Base-by-base conservation (phyloP, 1,140 invertebrate genomes). In the Drosophila watanabei region DNA sequence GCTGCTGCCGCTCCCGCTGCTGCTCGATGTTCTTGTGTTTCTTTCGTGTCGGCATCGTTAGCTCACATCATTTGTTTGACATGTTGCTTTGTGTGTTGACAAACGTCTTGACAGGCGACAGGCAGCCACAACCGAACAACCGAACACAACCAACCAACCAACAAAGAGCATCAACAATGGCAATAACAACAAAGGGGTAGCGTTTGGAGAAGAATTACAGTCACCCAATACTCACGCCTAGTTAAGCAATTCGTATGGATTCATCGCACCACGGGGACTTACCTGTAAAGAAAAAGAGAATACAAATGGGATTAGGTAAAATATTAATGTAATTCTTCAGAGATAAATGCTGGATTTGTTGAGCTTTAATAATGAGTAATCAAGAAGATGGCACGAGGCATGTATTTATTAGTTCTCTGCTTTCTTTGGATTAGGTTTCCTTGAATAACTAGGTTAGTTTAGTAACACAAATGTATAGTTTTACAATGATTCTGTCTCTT, bases 61-160 rank as follows among this genome's bases (percentile, higher is more conserved):
- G 80, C 68, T 43, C 75, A 80, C 77, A 87, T 78, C 80, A 83
- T 45, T 76, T 41, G 71, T 80, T 70, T 87, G 83, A 87, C 83
- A 77, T 78, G 75, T 60, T 77, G 61, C 75, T 56, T 77, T 54
- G 62, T 89, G 75, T 89, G 81, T 88, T 88, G 85, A 89, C 86
- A 85, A 81, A 89, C 72, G 86, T 80, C 76, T 70, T 90, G 86
- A 90, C 86, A 90, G 65, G 79, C 79, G 65, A 91, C 79, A 80
- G 58, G 78, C 57, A 78, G 77, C 41, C 71, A 65, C 66, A 73
- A 72, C 68, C 54, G 54, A 56, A 73, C 48, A 46, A n/a, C n/a
- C n/a, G n/a, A n/a, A n/a, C n/a, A n/a, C n/a, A n/a, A n/a, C n/a
- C 51, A 59, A 39, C 37, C 51, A 43, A 51, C 30, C 45, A 71